phyloP scores from a whole-genome alignment of 2,888 invertebrate genomes.

The Diarsia brunnea region DNA sequence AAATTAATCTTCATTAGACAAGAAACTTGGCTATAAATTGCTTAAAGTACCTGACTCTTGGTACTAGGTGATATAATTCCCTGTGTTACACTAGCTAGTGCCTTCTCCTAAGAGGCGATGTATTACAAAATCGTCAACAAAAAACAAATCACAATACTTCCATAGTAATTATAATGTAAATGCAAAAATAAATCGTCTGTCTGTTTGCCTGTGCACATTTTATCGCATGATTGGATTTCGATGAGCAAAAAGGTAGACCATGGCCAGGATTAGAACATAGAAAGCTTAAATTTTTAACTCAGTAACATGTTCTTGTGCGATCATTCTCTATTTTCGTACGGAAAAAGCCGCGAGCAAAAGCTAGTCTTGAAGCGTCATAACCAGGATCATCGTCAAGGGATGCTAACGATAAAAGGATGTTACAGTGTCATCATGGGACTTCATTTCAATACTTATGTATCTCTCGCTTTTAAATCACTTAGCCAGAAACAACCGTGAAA shows the following conservation, averaged over 20 bases:
- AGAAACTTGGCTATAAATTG: no score
- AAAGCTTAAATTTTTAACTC: neutral
- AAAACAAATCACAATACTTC: no score
- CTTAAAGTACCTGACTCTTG: no score
- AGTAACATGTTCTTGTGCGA: neutral
- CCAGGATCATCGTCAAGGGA: neutral
- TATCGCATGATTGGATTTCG: neutral
- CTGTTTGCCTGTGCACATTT: neutral
- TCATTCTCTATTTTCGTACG: neutral
- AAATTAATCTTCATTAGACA: neutral
- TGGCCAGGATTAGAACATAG: neutral
- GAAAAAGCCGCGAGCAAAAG: neutral
- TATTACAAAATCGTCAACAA: no score
- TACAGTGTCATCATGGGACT: neutral
- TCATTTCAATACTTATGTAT: neutral
- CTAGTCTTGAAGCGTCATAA: neutral
- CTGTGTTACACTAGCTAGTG: no score
- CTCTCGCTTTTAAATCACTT: neutral
- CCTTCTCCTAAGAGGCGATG: no score
- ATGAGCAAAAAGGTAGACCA: neutral
- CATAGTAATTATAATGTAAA: neutral
- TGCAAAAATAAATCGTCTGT: neutral
- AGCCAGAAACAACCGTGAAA: conserved; percentile 37
- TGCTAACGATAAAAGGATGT: neutral
- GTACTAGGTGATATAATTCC: no score